A percentile compares a stretch with the other conserved stretches of the same genome.
Evolutionary conservation across 1,140 invertebrate genomes (phyloP).

Genomic region (Penaeus japonicus): DNA sequence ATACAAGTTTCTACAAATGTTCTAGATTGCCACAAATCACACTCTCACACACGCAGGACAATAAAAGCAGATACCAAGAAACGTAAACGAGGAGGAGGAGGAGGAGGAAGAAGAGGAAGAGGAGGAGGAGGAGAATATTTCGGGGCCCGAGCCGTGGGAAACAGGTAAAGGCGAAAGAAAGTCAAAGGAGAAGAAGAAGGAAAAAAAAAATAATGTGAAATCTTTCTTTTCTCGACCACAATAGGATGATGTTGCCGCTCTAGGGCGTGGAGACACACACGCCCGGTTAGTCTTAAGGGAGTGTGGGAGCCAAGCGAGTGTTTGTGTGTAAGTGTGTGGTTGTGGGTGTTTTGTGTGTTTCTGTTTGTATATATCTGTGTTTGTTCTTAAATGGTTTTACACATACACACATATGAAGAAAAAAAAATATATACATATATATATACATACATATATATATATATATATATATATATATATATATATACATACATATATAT

Average conservation of each 20-base stretch:
- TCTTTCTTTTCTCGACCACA: constrained; percentile 17
- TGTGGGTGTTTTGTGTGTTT: no score
- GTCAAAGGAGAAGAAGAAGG: not conserved
- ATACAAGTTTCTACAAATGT: no score
- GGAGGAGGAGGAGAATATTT: not conserved
- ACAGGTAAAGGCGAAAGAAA: not conserved
- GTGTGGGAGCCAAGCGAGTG: not conserved
- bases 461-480: no score
- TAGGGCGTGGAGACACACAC: not conserved
- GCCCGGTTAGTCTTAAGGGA: not conserved
- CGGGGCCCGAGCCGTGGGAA: no score
- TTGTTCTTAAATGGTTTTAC: no score
- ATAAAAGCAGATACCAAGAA: not conserved
- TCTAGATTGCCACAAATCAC: no score
- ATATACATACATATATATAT: no score
- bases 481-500: no score
- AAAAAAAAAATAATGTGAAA: not conserved
- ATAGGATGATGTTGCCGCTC: constrained; percentile 18
- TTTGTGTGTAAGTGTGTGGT: not conserved
- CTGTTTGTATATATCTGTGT: no score
- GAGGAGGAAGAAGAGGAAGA: not conserved
- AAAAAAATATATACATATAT: no score
- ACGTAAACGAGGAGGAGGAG: not conserved
- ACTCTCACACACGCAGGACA: no score
- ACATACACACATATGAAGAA: no score